Evolutionary conservation across 2,888 invertebrate species (phyloP).

Genomic region (Leptinotarsa tumamoca): DNA sequence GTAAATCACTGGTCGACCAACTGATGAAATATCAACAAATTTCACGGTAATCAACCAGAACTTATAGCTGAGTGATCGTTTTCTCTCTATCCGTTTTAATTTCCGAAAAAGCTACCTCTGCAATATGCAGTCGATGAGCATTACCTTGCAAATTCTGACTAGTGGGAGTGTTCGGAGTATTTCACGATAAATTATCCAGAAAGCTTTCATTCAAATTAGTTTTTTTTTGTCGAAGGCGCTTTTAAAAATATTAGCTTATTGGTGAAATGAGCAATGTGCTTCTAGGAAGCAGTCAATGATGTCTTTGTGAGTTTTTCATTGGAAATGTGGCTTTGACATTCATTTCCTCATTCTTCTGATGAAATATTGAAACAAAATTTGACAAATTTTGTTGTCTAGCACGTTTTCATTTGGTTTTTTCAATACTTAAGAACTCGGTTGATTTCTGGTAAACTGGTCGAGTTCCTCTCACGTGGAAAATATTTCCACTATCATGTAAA

Average conservation of each 20-base stretch:
- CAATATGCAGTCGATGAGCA: constrained; percentile 35
- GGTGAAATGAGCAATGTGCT: constrained; percentile 27
- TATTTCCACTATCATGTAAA: too few relatives aligned
- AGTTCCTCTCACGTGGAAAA: too few relatives aligned
- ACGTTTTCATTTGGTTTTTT: too few relatives aligned
- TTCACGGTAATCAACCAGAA: constrained; percentile 6
- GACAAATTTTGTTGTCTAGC: too few relatives aligned
- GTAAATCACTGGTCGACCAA: not conserved
- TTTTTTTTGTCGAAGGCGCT: constrained; percentile 13
- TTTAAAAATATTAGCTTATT: constrained; percentile 22
- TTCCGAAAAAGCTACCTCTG: constrained; percentile 30
- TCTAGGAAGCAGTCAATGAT: not conserved
- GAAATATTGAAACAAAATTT: too few relatives aligned
- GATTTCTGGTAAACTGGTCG: too few relatives aligned
- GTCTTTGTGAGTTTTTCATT: not conserved
- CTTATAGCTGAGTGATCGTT: not conserved
- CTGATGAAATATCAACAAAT: constrained; percentile 6
- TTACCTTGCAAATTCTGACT: constrained; percentile 38
- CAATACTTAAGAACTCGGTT: too few relatives aligned
- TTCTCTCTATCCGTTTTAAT: not conserved
- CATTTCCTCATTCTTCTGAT: too few relatives aligned
- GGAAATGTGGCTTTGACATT: not conserved
- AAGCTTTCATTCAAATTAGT: constrained; percentile 29
- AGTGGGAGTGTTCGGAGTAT: constrained; percentile 26
- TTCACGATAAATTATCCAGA: constrained; percentile 24